Conservation (phyloP, 53 echinoderm and acorn worm genomes). For the Mesocentrotus franciscanus region DNA sequence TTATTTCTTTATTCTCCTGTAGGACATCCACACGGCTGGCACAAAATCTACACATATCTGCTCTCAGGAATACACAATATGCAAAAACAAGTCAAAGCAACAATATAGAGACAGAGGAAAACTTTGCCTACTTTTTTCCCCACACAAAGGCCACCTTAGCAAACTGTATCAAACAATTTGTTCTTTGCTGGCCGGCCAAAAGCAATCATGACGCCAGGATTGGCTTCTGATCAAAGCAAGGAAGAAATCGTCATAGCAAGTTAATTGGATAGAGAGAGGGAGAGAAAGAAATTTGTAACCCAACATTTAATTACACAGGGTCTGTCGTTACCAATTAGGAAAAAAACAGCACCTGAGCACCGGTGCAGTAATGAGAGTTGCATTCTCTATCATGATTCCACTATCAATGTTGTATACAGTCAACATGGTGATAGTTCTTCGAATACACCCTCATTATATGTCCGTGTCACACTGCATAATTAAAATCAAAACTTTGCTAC, state of each 20-base stretch:
- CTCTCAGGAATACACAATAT: not conserved
- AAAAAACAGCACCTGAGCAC: conserved; percentile 49
- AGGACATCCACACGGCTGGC: not conserved
- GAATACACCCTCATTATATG: conserved; percentile 18
- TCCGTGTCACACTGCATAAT: not conserved
- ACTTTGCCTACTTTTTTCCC: not conserved
- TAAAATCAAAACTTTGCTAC: not conserved
- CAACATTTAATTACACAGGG: conserved; percentile 52
- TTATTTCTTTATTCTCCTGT: not conserved
- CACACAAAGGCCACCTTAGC: not conserved
- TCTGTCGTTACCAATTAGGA: conserved; percentile 58
- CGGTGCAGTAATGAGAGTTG: conserved; percentile 24
- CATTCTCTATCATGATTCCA: not conserved
- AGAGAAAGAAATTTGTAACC: conserved; percentile 19
- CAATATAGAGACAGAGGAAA: not conserved
- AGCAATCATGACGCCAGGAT: conserved; percentile 19
- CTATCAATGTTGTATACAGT: not conserved
- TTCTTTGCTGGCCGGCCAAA: conserved; percentile 6
- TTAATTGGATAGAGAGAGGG: conserved; percentile 51
- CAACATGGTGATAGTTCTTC: not conserved
- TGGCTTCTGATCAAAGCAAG: conserved; percentile 43
- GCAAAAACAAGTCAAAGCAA: not conserved
- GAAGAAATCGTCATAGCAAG: conserved; percentile 43
- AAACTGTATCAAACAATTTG: not conserved
- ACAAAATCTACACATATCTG: not conserved